These are phyloP conservation scores for Lingula anatina DNA, from an alignment of 2,888 invertebrate genomes.

Conservation along the genomic window DNA sequence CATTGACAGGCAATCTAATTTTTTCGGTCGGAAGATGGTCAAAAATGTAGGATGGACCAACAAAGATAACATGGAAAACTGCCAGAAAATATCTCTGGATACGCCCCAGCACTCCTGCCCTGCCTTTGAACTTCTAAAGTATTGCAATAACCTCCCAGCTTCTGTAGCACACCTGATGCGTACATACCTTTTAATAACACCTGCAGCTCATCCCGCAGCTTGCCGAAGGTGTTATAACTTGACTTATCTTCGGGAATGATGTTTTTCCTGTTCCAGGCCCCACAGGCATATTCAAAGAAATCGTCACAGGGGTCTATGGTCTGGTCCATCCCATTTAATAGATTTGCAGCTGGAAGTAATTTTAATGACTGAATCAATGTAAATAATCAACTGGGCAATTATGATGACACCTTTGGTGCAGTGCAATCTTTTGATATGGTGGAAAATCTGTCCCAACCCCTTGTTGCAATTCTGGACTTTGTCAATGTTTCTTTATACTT, in stretches of 20 bases:
- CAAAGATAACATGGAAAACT: background rate
- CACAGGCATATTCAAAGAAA: slow-evolving; percentile 81
- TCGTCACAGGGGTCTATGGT: slow-evolving; percentile 72
- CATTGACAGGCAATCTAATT: background rate
- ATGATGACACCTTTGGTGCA: no score
- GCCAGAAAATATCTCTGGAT: no score
- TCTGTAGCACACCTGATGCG: background rate
- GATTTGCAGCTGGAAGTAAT: slow-evolving; percentile 64
- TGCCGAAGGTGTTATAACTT: slow-evolving; percentile 77
- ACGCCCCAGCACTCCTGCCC: background rate
- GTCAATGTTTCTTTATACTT: no score
- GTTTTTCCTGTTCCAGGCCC: slow-evolving; percentile 78
- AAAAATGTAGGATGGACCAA: no score
- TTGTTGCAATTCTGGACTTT: no score
- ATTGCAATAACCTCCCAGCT: no score
- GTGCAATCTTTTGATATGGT: no score
- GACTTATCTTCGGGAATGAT: slow-evolving; percentile 79
- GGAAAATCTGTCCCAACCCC: no score
- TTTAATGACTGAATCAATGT: background rate
- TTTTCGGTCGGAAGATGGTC: no score
- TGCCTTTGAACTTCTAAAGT: background rate
- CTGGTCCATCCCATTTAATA: slow-evolving; percentile 75
- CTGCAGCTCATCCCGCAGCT: slow-evolving; percentile 77
- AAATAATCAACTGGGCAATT: background rate
- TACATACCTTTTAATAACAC: slow-evolving; percentile 66